Evolutionary conservation across 2,113 vertebrate species (phyloP).

Genomic region (Aythya baeri): DNA sequence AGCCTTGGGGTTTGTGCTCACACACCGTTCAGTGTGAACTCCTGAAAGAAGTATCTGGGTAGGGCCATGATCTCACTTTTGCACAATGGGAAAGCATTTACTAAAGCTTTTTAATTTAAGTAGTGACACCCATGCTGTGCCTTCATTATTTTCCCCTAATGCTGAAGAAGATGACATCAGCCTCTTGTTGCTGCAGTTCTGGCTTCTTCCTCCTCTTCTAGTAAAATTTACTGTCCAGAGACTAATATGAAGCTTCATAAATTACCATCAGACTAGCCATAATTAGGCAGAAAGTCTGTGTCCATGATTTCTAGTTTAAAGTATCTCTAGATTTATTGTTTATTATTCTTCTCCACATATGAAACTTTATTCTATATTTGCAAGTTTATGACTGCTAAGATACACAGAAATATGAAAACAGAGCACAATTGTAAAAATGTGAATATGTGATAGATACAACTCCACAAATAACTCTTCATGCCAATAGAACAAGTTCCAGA

Average conservation of each 20-base stretch:
- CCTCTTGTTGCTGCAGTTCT: not conserved
- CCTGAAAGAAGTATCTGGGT: not conserved
- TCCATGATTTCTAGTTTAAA: not conserved
- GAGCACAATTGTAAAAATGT: not conserved
- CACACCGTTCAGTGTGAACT: not conserved
- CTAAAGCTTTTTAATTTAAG: not conserved
- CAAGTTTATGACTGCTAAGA: not conserved
- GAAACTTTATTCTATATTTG: not conserved
- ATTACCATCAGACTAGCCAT: not conserved
- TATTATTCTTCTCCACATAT: not conserved
- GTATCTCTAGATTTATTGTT: not conserved
- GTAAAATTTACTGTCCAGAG: not conserved
- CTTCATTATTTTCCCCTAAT: not conserved
- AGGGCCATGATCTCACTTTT: constrained; percentile 12
- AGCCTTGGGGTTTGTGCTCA: not conserved
- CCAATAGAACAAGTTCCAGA: not conserved
- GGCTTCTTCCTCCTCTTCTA: not conserved
- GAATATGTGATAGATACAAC: not conserved
- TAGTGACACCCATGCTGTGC: not conserved
- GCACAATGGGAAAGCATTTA: not conserved
- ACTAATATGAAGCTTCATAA: not conserved
- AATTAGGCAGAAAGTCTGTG: not conserved
- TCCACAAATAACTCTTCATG: not conserved
- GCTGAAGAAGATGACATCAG: not conserved
- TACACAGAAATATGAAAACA: not conserved